These are phyloP conservation scores for Bombus superbus DNA, from an alignment of 1,140 invertebrate genomes.

Conservation along the genomic window DNA sequence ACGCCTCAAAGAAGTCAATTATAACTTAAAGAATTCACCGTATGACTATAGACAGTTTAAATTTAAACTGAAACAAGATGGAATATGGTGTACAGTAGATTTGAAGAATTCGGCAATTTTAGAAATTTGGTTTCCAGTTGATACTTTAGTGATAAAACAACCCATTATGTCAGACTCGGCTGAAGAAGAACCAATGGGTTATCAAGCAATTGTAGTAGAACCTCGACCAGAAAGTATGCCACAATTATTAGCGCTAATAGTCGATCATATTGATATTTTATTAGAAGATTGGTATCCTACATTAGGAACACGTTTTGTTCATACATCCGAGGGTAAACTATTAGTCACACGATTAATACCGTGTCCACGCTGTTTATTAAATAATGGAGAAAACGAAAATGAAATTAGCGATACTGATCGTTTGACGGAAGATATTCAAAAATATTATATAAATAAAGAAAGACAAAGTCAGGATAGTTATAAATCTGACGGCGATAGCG, in stretches of 20 bases:
- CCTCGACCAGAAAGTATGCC: slow-evolving; percentile 91
- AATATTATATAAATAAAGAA: slow-evolving; percentile 67
- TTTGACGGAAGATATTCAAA: slow-evolving; percentile 68
- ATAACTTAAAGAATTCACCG: slow-evolving; percentile 83
- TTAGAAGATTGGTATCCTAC: slow-evolving; percentile 99
- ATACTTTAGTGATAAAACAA: slow-evolving; percentile 88
- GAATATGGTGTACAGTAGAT: slow-evolving; percentile 92
- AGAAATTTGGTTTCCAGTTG: slow-evolving; percentile 93
- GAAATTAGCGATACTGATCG: slow-evolving; percentile 74
- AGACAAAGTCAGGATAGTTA: slow-evolving; percentile 87
- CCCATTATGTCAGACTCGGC: slow-evolving; percentile 82
- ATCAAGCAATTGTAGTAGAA: slow-evolving; percentile 88
- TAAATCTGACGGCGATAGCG: slow-evolving; percentile 90
- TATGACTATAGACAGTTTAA: slow-evolving; percentile 83
- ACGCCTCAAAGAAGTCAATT: slow-evolving; percentile 91
- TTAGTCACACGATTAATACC: slow-evolving; percentile 97
- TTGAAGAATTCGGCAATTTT: slow-evolving; percentile 92
- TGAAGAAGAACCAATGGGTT: slow-evolving; percentile 84
- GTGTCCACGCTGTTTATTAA: slow-evolving; percentile 92
- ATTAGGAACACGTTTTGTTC: slow-evolving; percentile 97
- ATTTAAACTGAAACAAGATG: slow-evolving; percentile 91
- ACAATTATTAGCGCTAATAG: slow-evolving; percentile 94
- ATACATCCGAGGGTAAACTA: slow-evolving; percentile 97
- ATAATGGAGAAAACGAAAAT: slow-evolving; percentile 74
- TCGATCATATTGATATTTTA: slow-evolving; percentile 98